A percentile compares a stretch with the other conserved stretches of the same genome.
Conservation (phyloP, 2,888 invertebrate genomes). For the Physocephala rufipes region DNA sequence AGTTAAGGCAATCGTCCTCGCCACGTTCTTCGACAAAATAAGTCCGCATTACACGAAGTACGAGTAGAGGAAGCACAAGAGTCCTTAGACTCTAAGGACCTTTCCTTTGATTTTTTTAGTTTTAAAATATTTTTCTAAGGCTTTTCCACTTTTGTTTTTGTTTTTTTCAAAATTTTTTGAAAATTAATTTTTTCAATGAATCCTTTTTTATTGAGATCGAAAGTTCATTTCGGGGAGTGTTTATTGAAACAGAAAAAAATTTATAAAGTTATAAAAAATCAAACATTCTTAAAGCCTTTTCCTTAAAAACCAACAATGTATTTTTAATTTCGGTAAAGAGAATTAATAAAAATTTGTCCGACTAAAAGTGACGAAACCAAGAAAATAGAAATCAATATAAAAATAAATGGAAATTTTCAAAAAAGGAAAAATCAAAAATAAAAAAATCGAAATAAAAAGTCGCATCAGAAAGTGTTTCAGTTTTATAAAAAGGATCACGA, state of each 20-base stretch:
- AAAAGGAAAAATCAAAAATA: not conserved
- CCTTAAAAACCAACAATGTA: not conserved
- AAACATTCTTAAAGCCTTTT: not conserved
- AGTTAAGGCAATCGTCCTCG: constrained; percentile 36
- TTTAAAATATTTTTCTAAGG: constrained; percentile 5
- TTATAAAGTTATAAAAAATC: not conserved
- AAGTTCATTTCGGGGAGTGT: not conserved
- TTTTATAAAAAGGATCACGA: not conserved
- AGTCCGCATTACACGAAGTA: constrained; percentile 46
- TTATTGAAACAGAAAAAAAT: not conserved
- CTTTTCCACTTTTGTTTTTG: not conserved
- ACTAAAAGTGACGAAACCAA: not conserved
- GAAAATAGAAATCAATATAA: not conserved
- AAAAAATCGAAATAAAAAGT: constrained; percentile 6
- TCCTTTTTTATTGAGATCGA: no score
- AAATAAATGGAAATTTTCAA: not conserved
- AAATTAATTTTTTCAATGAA: no score
- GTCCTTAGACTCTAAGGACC: no score
- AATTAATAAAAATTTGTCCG: not conserved
- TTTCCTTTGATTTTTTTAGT: constrained; percentile 27
- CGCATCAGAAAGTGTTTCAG: constrained; percentile 1
- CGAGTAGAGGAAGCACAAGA: constrained; percentile 39
- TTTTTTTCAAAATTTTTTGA: no score
- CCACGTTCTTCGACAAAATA: constrained; percentile 41
- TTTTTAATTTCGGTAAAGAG: not conserved